phyloP scores from a whole-genome alignment of 2,797 vertebrate genomes.

The Semotilus atromaculatus region DNA sequence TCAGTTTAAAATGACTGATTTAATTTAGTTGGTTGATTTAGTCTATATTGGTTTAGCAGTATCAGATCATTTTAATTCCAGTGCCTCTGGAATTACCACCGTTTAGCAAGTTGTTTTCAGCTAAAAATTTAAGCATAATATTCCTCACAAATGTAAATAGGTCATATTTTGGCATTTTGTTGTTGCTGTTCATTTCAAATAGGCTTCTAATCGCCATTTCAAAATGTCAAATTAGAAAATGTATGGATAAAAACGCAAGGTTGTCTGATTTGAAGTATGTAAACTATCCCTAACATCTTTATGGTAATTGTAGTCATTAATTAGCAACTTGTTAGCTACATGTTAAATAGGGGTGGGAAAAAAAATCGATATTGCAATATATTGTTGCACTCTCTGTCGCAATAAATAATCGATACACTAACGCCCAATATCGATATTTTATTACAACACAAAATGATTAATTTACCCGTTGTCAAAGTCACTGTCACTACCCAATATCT shows the following conservation, averaged over 20 bases:
- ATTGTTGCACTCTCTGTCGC: no score
- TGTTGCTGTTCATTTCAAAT: neutral
- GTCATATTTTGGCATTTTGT: neutral
- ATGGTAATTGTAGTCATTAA: neutral
- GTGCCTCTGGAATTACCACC: neutral
- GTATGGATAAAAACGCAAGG: no score
- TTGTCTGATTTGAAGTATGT: neutral
- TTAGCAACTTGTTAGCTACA: neutral
- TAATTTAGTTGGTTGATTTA: neutral
- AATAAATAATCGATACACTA: no score
- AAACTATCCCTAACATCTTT: neutral
- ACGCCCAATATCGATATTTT: no score
- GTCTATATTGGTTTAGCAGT: neutral
- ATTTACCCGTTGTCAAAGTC: no score
- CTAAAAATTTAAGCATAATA: neutral
- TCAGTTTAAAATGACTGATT: neutral
- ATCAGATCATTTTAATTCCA: neutral
- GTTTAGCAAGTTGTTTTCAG: neutral
- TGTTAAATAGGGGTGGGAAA: no score
- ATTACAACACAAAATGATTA: no score
- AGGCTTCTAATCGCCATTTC: neutral
- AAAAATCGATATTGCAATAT: no score
- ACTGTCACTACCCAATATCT: no score
- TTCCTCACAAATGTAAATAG: neutral
- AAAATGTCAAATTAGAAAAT: neutral